Base-by-base conservation (phyloP, 2,888 invertebrate species). In the Lepetodrilus schrolli region DNA sequence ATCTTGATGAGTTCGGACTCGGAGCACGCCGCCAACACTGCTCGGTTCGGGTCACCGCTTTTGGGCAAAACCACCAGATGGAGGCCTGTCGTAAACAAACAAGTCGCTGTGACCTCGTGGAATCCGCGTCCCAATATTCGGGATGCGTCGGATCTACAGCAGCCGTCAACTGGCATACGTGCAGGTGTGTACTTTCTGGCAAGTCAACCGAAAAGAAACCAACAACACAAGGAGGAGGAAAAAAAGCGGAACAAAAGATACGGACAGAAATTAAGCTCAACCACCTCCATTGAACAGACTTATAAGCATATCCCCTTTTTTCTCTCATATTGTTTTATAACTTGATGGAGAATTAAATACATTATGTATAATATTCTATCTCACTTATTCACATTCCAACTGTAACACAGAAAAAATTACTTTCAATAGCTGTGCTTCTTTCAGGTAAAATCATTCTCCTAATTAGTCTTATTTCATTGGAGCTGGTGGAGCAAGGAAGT, bases 31-130 rank as follows among this genome's bases (percentile, higher is more conserved):
- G 86, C 86, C 21, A 88, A 79, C 68, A 87, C 83, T 43, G 87
- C 87, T 76, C 83, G 85, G 65, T 81, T 80, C n/a, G 85, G 86
- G 78, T 87, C 86, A 74, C 85, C 85, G 74, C 82, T 79, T 76
- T 87, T 86, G 26, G 87, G 87, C 48, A 88, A 76, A 73, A 88
- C 81, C 74, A 87, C 87, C 70, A 88, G 83, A 78, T 86, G 86
- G 76, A 86, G 82, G 72, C 82, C 87, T 87, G 79, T 74, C 79
- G 78, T 78, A 74, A 74, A 78, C 72, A 81, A 80, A 77, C 74
- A 75, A 75, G 71, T 77, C 51, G 65, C 51, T n/a, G n/a, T n/a
- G n/a, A n/a, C n/a, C n/a, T n/a, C n/a, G n/a, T n/a, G n/a, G n/a
- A n/a, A n/a, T n/a, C n/a, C n/a, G n/a, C n/a, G n/a, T n/a, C n/a